Evolutionary conservation across 2,113 vertebrate genomes (phyloP), one percentile per base, ranked within the genome.

Genomic region (Neodon shergylaensis): DNA sequence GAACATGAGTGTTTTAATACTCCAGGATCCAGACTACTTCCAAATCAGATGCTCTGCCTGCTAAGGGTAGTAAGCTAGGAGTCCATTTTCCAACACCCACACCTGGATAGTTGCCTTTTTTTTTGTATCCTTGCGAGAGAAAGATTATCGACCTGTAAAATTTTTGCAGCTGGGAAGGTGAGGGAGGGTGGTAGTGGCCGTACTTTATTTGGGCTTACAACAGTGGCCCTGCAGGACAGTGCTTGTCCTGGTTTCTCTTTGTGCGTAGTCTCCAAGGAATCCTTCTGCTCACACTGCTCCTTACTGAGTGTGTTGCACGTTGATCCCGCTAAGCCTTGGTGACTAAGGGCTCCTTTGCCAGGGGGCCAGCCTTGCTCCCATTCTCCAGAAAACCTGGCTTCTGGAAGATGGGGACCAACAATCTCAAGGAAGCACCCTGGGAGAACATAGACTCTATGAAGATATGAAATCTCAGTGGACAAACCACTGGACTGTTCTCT

Each of bases 61-160:
- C 70, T 49, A 39, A 95, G 88, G 86, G 76, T 88, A 92, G 52
- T 0, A 4, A 92, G 47, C 68, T 76, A 49, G 70, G 77, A 65
- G 61, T 42, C 85, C 54, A 1, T 85, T 74, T 74, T 89, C 88
- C 54, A 4, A 12, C 33, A 79, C 88, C 63, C 10, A 16, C 22
- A 65, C 47, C 26, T 85, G 81, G 13, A 61, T 88, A 87, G 74
- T 96, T 92, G 83, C 88, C 88, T 96, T 95, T 86, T 95, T 93
- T 92, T 54, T 54, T 52, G 52, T 52, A 52, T 14, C 52, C 68
- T 95, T 65, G n/a, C 79, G 95, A 95, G 92, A 97, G 88, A 98
- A 94, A 96, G 91, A 93, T 84, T 74, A 58, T 95, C 77, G 96
- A 92, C 84, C 22, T 91, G 72, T 88, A 65, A 88, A 52, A 76